These are phyloP conservation scores for Pyrochroa serraticornis DNA, from an alignment of 2,888 invertebrate species.

Conservation along the genomic window DNA sequence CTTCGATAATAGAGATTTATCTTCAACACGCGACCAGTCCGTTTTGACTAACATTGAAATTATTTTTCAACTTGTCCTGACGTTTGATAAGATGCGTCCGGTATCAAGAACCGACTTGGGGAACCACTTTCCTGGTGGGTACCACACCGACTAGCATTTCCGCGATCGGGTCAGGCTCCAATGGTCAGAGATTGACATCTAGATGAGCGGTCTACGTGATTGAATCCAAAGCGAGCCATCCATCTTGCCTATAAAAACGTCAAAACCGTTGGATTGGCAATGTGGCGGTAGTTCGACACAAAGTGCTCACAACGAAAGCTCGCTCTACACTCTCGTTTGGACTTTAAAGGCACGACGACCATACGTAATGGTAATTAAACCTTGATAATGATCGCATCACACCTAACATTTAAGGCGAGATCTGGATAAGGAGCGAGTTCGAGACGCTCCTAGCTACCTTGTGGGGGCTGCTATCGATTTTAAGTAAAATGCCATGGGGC, in stretches of 20 bases:
- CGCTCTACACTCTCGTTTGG: background rate
- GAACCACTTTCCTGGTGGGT: no score
- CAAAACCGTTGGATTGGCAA: slow-evolving; percentile 12
- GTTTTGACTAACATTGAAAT: no score
- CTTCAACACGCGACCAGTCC: no score
- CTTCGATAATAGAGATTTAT: no score
- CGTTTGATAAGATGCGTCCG: no score
- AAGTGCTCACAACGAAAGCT: background rate
- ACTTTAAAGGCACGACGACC: background rate
- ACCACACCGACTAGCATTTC: slow-evolving; percentile 15
- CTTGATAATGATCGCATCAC: slow-evolving; percentile 5
- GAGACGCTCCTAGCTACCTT: slow-evolving; percentile 7
- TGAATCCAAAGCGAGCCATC: slow-evolving; percentile 38
- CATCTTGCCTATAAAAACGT: slow-evolving; percentile 19
- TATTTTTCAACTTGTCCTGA: no score
- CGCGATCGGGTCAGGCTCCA: slow-evolving; percentile 36
- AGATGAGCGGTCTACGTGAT: slow-evolving; percentile 39
- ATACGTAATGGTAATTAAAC: slow-evolving; percentile 10
- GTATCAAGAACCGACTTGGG: no score
- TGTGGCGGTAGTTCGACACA: background rate
- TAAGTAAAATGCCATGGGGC: slow-evolving; percentile 11
- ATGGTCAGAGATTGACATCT: slow-evolving; percentile 36
- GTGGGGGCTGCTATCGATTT: slow-evolving; percentile 11
- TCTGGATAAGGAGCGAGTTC: slow-evolving; percentile 4
- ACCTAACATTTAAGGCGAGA: slow-evolving; percentile 14